Evolutionary conservation across 2,113 vertebrate genomes (phyloP).

Genomic region (Anser cygnoides): DNA sequence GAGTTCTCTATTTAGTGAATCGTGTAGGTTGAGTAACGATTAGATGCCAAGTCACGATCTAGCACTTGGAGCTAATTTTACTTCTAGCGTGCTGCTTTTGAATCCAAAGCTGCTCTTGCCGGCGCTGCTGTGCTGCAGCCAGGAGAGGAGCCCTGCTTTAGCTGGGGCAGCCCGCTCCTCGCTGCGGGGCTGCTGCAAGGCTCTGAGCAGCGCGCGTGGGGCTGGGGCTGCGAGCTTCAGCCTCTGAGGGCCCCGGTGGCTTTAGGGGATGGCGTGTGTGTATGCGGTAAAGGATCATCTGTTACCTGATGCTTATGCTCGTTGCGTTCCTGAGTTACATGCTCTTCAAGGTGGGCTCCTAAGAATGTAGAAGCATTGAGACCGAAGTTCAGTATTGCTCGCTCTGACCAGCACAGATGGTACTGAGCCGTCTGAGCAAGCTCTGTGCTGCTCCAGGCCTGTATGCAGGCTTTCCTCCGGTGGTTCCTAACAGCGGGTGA

Average conservation of each 20-base stretch:
- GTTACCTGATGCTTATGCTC: not conserved
- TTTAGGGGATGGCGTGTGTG: not conserved
- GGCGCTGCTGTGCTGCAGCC: not conserved
- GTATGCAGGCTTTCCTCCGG: not conserved
- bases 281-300: not conserved
- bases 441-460: not conserved
- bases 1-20: conserved; percentile 32
- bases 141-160: not conserved
- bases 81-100: conserved; percentile 40
- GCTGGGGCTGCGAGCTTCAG: not conserved
- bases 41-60: conserved; percentile 55
- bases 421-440: not conserved
- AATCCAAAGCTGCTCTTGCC: not conserved
- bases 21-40: not conserved
- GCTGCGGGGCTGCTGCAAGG: not conserved
- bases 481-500: not conserved
- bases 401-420: not conserved
- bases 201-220: not conserved
- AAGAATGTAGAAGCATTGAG: not conserved
- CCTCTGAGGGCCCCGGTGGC: not conserved
- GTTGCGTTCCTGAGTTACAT: not conserved
- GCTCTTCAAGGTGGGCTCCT: not conserved
- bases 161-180: not conserved
- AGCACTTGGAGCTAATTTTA: conserved; percentile 58
- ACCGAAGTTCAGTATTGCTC: not conserved